These are phyloP conservation scores for Drosophila cracens DNA, from an alignment of 2,888 invertebrate genomes.

Conservation along the genomic window DNA sequence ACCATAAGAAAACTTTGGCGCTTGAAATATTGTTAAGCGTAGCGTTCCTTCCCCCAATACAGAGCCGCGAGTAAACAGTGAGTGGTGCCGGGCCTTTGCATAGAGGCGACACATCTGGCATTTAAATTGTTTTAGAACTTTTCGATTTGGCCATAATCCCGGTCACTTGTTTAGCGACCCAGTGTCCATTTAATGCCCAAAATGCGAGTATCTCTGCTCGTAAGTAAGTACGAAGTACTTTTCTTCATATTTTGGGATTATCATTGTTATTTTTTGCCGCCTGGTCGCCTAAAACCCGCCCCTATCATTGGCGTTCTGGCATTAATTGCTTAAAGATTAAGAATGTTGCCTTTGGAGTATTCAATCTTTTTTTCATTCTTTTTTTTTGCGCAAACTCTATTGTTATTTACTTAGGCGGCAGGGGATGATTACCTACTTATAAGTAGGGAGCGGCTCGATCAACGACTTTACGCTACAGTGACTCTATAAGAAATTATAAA, in stretches of 20 bases:
- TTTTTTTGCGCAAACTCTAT: conserved; percentile 46
- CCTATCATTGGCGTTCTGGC: conserved; percentile 65
- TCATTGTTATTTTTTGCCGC: conserved; percentile 54
- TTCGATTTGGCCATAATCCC: conserved; percentile 63
- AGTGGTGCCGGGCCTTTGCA: conserved; percentile 1
- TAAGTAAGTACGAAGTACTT: conserved; percentile 39
- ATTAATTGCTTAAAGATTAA: conserved; percentile 76
- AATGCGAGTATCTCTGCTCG: conserved; percentile 23
- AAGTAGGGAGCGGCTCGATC: conserved; percentile 49
- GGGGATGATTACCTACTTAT: conserved; percentile 21
- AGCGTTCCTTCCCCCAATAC: conserved; percentile 11
- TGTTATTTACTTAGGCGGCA: conserved; percentile 69
- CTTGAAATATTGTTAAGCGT: conserved; percentile 75
- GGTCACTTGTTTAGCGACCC: conserved; percentile 52
- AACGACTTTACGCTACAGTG: conserved; percentile 61
- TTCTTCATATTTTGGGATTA: conserved; percentile 58
- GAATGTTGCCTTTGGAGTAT: conserved; percentile 58
- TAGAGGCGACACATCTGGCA: conserved; percentile 60
- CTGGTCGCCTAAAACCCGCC: conserved; percentile 40
- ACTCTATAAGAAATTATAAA: conserved; percentile 53
- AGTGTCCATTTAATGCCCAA: conserved; percentile 37
- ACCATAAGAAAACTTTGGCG: conserved; percentile 65
- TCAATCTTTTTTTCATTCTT: not conserved
- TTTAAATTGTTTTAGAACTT: conserved; percentile 62
- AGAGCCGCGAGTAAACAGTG: conserved; percentile 45